A percentile compares a stretch with the other conserved stretches of the same genome.
Conservation (phyloP, 2,113 vertebrate genomes). For the Laticauda laticaudata region DNA sequence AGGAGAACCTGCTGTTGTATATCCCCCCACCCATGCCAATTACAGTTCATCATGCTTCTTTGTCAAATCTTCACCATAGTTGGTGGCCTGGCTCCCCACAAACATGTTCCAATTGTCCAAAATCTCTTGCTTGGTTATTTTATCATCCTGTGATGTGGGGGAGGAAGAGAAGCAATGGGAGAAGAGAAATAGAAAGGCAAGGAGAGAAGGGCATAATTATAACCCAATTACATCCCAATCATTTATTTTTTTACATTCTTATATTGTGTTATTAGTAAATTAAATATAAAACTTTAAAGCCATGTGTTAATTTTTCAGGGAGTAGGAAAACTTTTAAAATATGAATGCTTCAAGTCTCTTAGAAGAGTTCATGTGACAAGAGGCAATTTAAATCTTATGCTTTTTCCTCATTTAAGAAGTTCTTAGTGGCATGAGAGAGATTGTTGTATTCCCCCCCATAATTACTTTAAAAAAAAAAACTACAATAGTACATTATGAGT, state of each 20-base stretch:
- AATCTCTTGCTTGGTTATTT: conserved; percentile 88
- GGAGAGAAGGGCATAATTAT: conserved; percentile 18
- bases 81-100: conserved; percentile 91
- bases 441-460: neutral
- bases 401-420: neutral
- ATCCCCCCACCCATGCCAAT: conserved; percentile 31
- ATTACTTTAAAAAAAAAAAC: neutral
- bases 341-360: neutral
- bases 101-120: conserved; percentile 94
- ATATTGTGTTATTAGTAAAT: neutral
- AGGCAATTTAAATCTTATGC: neutral
- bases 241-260: neutral
- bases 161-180: neutral
- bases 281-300: neutral
- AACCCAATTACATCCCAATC: conserved; percentile 7
- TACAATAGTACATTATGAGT: neutral
- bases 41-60: conserved; percentile 87
- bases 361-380: neutral
- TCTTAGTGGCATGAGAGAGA: neutral
- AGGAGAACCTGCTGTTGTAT: neutral
- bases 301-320: neutral
- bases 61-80: conserved; percentile 90
- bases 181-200: neutral
- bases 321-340: neutral
- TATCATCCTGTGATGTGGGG: conserved; percentile 74